Evolutionary conservation across 2,888 invertebrate genomes (phyloP), one percentile per base, ranked within the genome.

Genomic region (Rapana venosa): DNA sequence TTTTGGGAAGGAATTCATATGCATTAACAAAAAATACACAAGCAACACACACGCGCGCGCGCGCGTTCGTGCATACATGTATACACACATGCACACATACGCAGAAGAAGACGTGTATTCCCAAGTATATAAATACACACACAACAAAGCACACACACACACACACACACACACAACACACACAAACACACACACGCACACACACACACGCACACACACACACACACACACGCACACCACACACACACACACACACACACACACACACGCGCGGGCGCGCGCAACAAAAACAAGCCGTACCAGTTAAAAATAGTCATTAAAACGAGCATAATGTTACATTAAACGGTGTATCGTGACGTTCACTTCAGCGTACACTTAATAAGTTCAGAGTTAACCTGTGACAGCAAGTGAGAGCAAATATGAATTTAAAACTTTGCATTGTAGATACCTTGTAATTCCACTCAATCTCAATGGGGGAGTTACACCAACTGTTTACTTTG

Each of bases 121-220:
- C 8, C 77, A n/a, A 1, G 11, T 11, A 26, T 8, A 47, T 8
- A 47, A 5, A 47, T 2, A 47, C 47, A 47, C 47, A 47, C 47
- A 47, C 47, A 47, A 47, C 47, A 47, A 2, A 47, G 8, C 77
- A 77, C 77, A 77, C n/a, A 77, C 77, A 77, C 77, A 77, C 77
- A 77, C 77, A 77, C 77, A 77, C 77, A 77, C 77, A 77, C 77
- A 77, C 77, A 77, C 77, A 77, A 77, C 77, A 77, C 77, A 77
- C 77, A n/a, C 26, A n/a, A 11, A n/a, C 77, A n/a, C 30, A 77
- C 77, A 77, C 11, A 77, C 77, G n/a, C 30, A n/a, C 11, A n/a
- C 30, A n/a, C 77, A n/a, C 11, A 77, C n/a, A 77, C 30, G n/a
- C 77, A 77, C 77, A 77, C 26, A 77, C 77, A n/a, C 77, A n/a